phyloP scores from a whole-genome alignment of 2,113 vertebrate species.

The Daphoenositta chrysoptera region DNA sequence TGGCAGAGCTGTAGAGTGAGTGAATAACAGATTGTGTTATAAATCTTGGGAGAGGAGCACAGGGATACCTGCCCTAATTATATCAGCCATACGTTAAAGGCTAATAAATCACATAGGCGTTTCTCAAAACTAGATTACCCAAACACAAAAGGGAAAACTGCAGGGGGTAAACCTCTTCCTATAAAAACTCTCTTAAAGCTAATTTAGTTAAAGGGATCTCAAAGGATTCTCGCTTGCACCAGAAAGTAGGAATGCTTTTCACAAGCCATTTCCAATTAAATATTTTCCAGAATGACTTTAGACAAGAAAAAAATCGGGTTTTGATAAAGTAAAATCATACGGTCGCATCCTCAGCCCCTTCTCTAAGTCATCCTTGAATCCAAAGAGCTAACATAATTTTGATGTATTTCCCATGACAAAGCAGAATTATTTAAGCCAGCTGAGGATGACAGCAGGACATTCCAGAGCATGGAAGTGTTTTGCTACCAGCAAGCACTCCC shows the following conservation, averaged over 20 bases:
- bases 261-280: not conserved
- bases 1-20: constrained; percentile 62
- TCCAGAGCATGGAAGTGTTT: not conserved
- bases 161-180: constrained; percentile 3
- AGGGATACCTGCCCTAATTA: constrained; percentile 64
- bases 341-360: not conserved
- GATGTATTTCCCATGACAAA: constrained; percentile 16
- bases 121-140: constrained; percentile 44
- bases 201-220: not conserved
- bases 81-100: constrained; percentile 40
- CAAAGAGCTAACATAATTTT: not conserved
- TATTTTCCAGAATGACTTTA: not conserved
- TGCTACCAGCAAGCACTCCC: not conserved
- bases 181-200: constrained; percentile 27
- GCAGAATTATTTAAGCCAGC: constrained; percentile 22
- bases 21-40: constrained; percentile 61
- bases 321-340: not conserved
- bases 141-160: constrained; percentile 30
- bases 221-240: not conserved
- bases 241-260: not conserved
- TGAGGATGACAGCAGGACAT: not conserved
- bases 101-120: constrained; percentile 51
- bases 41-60: constrained; percentile 62
- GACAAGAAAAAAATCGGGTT: not conserved
- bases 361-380: not conserved